Evolutionary conservation across 2,888 invertebrate species (phyloP), one percentile per base, ranked within the genome.

Genomic region (Tanaodytes sp.): DNA sequence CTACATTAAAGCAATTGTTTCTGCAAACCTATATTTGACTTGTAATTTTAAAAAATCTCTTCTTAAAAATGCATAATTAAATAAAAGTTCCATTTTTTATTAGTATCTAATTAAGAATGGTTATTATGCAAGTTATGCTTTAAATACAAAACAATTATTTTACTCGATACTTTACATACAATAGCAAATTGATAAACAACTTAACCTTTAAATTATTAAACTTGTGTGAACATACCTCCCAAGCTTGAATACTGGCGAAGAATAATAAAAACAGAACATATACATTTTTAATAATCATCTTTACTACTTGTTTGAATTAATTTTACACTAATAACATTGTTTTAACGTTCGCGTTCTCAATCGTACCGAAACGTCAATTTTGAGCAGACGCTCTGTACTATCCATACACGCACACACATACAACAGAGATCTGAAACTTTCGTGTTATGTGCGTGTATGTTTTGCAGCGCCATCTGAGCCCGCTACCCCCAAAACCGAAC

Each of bases 221-320:
- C n/a, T n/a, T n/a, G n/a, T n/a, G n/a, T n/a, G n/a, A n/a, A 62
- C 68, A 51, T 8, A 62, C 68, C 48, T 68, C 62, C 62, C 62
- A 68, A 20, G 68, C 68, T 30, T 68, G 49, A 18, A 58, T 62
- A 33, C 58, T 62, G 12, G 46, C 52, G 15, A 62, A 52, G 19
- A 68, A 27, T 8, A 62, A 49, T n/a, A 52, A 42, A 27, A 62
- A 62, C n/a, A 51, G 36, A 27, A 62, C 15, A 18, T 43, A 51
- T 9, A 57, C 51, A 11, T 51, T 23, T 23, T 23, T 33, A 0
- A 58, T 51, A 58, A 49, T 14, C 62, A 62, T 68, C 6, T 15
- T 62, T 11, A 19, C 23, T 49, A 15, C 3, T 12, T 37, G 45
- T 19, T 39, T 39, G 6, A 8, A 39, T 23, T 67, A 62, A 49